Evolutionary conservation across 2,797 vertebrate species (phyloP).

Genomic region (Spea hammondii): DNA sequence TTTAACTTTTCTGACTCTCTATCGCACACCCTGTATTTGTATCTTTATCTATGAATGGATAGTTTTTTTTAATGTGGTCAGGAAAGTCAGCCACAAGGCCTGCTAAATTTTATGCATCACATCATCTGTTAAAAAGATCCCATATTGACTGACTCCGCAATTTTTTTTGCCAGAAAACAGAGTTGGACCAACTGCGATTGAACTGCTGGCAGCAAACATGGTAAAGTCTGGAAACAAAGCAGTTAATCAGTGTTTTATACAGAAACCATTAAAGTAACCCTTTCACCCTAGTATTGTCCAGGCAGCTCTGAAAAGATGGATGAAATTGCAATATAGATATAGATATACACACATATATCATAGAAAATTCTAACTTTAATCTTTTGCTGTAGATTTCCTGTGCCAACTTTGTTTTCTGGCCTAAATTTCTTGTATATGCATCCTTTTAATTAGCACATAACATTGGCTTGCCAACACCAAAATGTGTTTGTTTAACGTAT

Average conservation of each 20-base stretch:
- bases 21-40: constrained; percentile 22
- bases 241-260: neutral
- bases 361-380: no score
- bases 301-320: neutral
- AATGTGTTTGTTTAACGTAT: no score
- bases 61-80: constrained; percentile 11
- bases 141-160: constrained; percentile 12
- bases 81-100: constrained; percentile 19
- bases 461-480: no score
- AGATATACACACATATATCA: no score
- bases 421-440: no score
- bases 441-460: no score
- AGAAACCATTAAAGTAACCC: neutral
- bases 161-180: constrained; percentile 12
- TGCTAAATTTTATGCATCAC: constrained; percentile 30
- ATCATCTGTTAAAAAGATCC: constrained; percentile 31
- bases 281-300: neutral
- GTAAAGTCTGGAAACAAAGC: neutral
- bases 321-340: no score
- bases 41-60: constrained; percentile 25
- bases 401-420: no score
- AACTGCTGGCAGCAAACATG: neutral
- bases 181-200: constrained; percentile 6
- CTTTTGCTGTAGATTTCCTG: no score
- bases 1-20: constrained; percentile 26